A percentile compares a stretch with the other conserved stretches of the same genome.
Conservation (phyloP, 1,140 invertebrate species). For the Hermetia illucens region DNA sequence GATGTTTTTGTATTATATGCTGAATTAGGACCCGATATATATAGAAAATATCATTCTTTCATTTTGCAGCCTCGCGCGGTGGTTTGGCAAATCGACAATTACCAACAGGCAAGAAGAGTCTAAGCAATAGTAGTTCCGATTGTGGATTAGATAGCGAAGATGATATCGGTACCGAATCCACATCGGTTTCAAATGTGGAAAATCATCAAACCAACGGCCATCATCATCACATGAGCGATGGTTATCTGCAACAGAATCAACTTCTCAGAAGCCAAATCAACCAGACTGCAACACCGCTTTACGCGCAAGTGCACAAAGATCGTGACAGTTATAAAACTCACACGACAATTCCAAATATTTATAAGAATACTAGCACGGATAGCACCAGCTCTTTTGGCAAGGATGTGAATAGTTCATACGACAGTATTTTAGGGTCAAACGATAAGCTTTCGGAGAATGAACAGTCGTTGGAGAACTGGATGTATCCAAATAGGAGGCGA, state of each 20-base stretch:
- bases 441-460: constrained; percentile 29
- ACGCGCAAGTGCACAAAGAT: constrained; percentile 30
- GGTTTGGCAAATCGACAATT: constrained; percentile 41
- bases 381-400: constrained; percentile 22
- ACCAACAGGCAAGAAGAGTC: constrained; percentile 19
- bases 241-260: constrained; percentile 20
- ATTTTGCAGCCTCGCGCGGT: constrained; percentile 37
- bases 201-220: constrained; percentile 3
- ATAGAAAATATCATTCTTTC: too few relatives aligned
- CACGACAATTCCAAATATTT: constrained; percentile 18
- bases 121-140: constrained; percentile 25
- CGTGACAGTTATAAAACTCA: constrained; percentile 12
- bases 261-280: constrained; percentile 14
- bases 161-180: constrained; percentile 2
- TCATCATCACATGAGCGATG: constrained; percentile 16
- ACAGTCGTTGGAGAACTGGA: constrained; percentile 25
- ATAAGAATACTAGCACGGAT: constrained; percentile 16
- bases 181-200: not conserved
- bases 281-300: constrained; percentile 20
- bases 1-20: too few relatives aligned
- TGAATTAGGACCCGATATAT: too few relatives aligned
- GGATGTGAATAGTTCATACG: constrained; percentile 30
- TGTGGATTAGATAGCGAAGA: constrained; percentile 21
- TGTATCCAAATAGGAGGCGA: constrained; percentile 27
- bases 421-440: constrained; percentile 29